Conservation (phyloP, 2,888 invertebrate species). For the Leptopilina drosophilae region DNA sequence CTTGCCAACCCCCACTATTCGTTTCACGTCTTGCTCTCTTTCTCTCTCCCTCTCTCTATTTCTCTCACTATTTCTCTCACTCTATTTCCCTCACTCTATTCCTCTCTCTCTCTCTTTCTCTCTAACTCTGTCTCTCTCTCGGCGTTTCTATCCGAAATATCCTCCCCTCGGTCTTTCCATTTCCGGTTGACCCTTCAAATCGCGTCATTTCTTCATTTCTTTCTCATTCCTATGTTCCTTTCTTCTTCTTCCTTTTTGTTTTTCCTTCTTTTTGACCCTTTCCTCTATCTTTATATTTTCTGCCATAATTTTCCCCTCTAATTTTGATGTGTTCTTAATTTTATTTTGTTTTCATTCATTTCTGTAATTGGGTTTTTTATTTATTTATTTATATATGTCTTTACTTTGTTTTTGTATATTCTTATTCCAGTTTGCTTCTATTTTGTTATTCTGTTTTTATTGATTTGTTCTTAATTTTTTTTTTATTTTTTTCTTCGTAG, state of each 20-base stretch:
- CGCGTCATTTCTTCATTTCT: conserved; percentile 52
- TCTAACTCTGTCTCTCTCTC: neutral
- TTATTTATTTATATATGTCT: conserved; percentile 9
- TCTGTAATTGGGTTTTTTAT: neutral
- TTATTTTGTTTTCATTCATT: conserved; percentile 45
- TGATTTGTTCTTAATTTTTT: too few species aligned
- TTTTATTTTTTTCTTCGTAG: too few species aligned
- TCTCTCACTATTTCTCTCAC: conserved; percentile 46
- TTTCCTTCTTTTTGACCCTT: conserved; percentile 46
- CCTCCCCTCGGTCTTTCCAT: conserved; percentile 27
- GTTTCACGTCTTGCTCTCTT: conserved; percentile 36
- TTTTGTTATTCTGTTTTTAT: too few species aligned
- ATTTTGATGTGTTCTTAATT: conserved; percentile 15
- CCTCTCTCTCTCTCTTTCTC: neutral
- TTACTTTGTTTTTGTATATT: conserved; percentile 41
- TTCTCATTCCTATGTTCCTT: conserved; percentile 35
- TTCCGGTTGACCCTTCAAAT: conserved; percentile 53
- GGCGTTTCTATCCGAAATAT: conserved; percentile 19
- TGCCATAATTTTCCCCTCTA: conserved; percentile 33
- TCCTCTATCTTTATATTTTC: conserved; percentile 34
- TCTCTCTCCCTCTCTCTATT: conserved; percentile 41
- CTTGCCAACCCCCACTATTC: neutral
- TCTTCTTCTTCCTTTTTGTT: conserved; percentile 37
- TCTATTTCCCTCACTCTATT: neutral
- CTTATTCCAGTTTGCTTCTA: too few species aligned